Evolutionary conservation across 2,113 vertebrate species (phyloP), one percentile per base, ranked within the genome.

Genomic region (Takifugu flavidus): DNA sequence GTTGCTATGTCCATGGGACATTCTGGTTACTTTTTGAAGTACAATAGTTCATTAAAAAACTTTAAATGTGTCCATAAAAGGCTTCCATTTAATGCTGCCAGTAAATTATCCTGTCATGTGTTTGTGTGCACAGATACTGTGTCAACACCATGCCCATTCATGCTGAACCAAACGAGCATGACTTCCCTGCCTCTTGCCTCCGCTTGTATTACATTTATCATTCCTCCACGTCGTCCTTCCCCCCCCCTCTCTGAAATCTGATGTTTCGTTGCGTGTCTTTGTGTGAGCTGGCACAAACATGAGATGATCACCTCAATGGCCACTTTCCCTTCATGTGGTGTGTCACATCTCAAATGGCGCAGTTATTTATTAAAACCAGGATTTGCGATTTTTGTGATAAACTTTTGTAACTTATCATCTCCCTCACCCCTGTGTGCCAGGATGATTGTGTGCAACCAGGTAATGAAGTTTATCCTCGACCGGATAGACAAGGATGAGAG

Each of bases 371-470:
- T 20, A 20, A 20, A 20, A 20, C 20, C 20, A 20, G 20, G 20
- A 20, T 20, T 20, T 20, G 20, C 20, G 20, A 20, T 20, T 20
- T 20, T 20, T 20, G 34, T 39, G 34, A 8, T 39, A 11, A 39
- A 7, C 7, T 3, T 39, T 39, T 39, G 8, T 39, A 39, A 39
- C 7, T 39, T 0, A 39, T 39, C 34, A 39, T 39, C 60, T 2
- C 10, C 51, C 47, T 29, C 11, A n/a, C 11, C 13, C 12, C 53
- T 25, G 12, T 78, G 8, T 68, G 5, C 26, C 85, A 98, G 97
- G 88, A 98, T 98, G 96, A 98, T 99, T 62, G 95, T 97, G 28
- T 99, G 97, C 90, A 99, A 98, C 90, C 97, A 99, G 89, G 97
- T 98, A 84, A 97, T 99, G 95, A 99, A 99, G 87, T 99, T 90